Base-by-base conservation (phyloP, 1,140 invertebrate genomes). In the Berghia stephanieae region DNA sequence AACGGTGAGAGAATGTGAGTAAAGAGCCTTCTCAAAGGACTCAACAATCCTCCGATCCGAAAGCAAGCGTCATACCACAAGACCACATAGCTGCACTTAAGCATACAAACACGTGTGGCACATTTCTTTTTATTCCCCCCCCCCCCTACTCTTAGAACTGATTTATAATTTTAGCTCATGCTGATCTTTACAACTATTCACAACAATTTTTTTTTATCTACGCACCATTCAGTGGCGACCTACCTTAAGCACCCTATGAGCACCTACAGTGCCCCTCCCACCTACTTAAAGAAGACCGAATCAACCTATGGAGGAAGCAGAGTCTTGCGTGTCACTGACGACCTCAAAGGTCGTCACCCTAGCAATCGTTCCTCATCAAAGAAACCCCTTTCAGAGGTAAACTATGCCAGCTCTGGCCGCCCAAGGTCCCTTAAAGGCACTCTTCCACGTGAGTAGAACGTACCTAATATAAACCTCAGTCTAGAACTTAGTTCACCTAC, bases 291-390 rank as follows among this genome's bases (percentile, higher is more conserved):
- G 24, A 85, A 84, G 71, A 72, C 81, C 18, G 82, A 83, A 5
- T 83, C 82, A 0, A 67, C 73, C 5, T 76, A 81, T 10, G 78
- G 79, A 16, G 76, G 79, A 34, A 78, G 77, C 18, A 81, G 80
- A 49, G 83, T 86, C 16, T 77, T 87, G 52, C 80, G 80, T 31
- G 80, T 86, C 18, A 87, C 86, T 36, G 82, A 82, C 10, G 86
- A 87, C 69, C 80, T 87, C 13, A 86, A 83, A 6, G 86, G 86
- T 21, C 84, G 84, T 78, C 82, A 82, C 36, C 81, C n/a, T n/a
- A n/a, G n/a, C n/a, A n/a, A n/a, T n/a, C n/a, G n/a, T n/a, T n/a
- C n/a, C n/a, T n/a, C 82, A 38, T 46, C 75, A 2, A 80, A 74
- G 60, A 78, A 78, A 21, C 77, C 80, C 4, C 75, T 80, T 38